phyloP scores from a whole-genome alignment of 2,888 invertebrate species.

The Limnephilus rhombicus region DNA sequence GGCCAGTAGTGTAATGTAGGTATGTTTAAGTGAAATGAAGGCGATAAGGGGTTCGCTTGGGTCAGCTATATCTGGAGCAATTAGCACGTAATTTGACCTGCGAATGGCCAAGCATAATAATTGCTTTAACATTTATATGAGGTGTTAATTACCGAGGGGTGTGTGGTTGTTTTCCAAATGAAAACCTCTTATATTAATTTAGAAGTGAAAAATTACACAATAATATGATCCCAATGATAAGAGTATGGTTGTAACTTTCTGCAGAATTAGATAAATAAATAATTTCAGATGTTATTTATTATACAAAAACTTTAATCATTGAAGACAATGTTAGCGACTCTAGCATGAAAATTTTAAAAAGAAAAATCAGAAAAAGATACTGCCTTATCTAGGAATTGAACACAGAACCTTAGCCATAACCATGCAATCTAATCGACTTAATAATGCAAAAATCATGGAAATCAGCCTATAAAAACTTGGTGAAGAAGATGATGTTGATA shows the following conservation, averaged over 20 bases:
- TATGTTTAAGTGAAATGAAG: not conserved
- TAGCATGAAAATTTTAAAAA: too few relatives aligned
- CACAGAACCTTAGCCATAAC: too few relatives aligned
- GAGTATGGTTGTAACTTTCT: not conserved
- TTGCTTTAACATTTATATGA: not conserved
- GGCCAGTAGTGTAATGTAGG: not conserved
- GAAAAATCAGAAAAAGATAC: too few relatives aligned
- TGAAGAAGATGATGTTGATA: too few relatives aligned
- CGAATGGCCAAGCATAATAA: conserved; percentile 7
- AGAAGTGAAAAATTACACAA: not conserved
- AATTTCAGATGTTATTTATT: not conserved
- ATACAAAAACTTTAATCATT: too few relatives aligned
- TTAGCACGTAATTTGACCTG: conserved; percentile 53
- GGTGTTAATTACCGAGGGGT: conserved; percentile 31
- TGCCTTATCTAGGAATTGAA: too few relatives aligned
- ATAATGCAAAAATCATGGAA: too few relatives aligned
- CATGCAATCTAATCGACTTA: too few relatives aligned
- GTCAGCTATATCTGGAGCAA: conserved; percentile 37
- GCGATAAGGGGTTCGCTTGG: conserved; percentile 35
- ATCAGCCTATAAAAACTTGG: too few relatives aligned
- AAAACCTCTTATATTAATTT: not conserved
- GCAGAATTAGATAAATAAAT: too few relatives aligned
- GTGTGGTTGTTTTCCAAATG: not conserved
- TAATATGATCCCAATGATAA: not conserved
- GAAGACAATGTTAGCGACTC: too few relatives aligned